Evolutionary conservation across 2,888 invertebrate species (phyloP), one percentile per base, ranked within the genome.

Genomic region (Cylloceria caligata): DNA sequence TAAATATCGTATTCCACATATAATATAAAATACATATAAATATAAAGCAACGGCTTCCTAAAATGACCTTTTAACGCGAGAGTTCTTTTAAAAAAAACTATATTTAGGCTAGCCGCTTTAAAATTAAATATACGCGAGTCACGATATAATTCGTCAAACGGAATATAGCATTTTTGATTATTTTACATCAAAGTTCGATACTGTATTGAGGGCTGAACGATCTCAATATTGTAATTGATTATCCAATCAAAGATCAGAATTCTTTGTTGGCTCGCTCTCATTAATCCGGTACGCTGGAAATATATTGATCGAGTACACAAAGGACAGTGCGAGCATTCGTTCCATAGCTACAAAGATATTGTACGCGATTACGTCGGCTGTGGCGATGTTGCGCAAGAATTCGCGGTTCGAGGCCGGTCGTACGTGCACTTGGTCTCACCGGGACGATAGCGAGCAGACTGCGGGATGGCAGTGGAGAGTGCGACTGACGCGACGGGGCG

Each of bases 381-480:
- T 85, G 87, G 84, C 73, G 80, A 78, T 81, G 85, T 89, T 89
- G 88, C 89, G 89, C 87, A 88, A 89, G 86, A 77, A 85, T 85
- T 84, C 65, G 73, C 85, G 87, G 89, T 90, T 90, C 90, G 89
- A 90, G 90, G 90, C 86, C 90, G 90, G 89, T 90, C 90, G 86
- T 87, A 80, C 68, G 27, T 81, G 81, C 60, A 65, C 74, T 72
- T 65, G 42, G 65, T 75, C 75, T 57, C 75, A 67, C 60, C 69
- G 45, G 39, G 13, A 52, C 72, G 72, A 79, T 72, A 69, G 75
- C 79, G 78, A 74, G 73, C 68, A 85, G 72, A 64, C 81, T 78
- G 85, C 83, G 85, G 80, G 81, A 75, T 81, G 81, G 69, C 81
- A 72, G 82, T 78, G 80, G 75, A 65, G 21, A 62, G 68, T 55